Base-by-base conservation (phyloP, 2,888 invertebrate genomes). In the Pheosia gnoma region DNA sequence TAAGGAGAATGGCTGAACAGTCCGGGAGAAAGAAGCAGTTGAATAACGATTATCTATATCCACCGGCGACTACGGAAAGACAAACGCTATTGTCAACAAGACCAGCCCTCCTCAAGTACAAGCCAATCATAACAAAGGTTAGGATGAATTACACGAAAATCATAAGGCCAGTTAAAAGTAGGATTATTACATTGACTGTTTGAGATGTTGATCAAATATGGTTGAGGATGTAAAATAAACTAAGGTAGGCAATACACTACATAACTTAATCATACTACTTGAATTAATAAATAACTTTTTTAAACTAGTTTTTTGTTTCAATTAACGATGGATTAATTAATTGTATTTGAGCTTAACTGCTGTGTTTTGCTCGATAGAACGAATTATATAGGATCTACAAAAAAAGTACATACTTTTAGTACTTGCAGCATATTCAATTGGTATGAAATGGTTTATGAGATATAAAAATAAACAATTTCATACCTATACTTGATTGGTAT, bases 111-210 rank as follows among this genome's bases (percentile, higher is more conserved):
- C 74, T 85, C 38, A 92, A 92, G 65, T 92, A 81, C 64, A 91
- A 87, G 62, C 92, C 92, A 0, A 75, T 90, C 37, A 70, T 89
- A 55, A 80, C 83, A 0, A 79, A 70, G 47, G 65, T 84, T 0
- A 86, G 75, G 60, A 82, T 83, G 0, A 91, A 89, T 59, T 92
- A 83, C 51, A 71, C 85, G 0, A 92, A 89, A 71, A 70, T 80
- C 0, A 74, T 91, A 3, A 85, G 71, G 57, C 92, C 92, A 0
- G 90, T 92, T 0, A 80, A 74, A 61, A 88, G 79, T 59, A 86
- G 80, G 65, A 68, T 85, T 41, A 86, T 91, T 41, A 86, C 88
- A 7, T 70, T 90, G 47, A 81, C 55, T 10, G 53, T 11, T 37
- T 53, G 51, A 53, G 36, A 11, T 37, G 25, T 25, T 25, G 25